Percentiles rank a stretch among this genome's conserved stretches.
Evolutionary conservation across 2,888 invertebrate species (phyloP).

Genomic region (Ormyrus nitidulus): DNA sequence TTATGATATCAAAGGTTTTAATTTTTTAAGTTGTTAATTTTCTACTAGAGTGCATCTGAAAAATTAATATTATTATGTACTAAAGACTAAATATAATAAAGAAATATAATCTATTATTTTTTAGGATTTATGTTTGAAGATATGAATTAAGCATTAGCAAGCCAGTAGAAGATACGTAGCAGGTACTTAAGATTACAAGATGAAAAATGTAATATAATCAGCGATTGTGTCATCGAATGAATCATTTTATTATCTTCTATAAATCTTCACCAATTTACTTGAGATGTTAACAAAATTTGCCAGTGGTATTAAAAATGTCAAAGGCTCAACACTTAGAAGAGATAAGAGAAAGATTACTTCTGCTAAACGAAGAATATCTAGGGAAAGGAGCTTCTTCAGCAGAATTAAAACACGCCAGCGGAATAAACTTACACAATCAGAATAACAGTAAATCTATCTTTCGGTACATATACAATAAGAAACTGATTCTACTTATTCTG

Average conservation of each 20-base stretch:
- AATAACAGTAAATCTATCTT: constrained; percentile 34
- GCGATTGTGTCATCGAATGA: constrained; percentile 39
- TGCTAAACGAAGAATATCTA: constrained; percentile 63
- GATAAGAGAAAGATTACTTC: constrained; percentile 62
- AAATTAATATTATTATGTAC: too few relatives aligned
- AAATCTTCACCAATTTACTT: constrained; percentile 19
- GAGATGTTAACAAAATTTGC: constrained; percentile 52
- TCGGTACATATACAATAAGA: constrained; percentile 46
- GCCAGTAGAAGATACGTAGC: constrained; percentile 2
- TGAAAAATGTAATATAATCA: constrained; percentile 37
- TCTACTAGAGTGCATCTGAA: too few relatives aligned
- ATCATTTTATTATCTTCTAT: constrained; percentile 32
- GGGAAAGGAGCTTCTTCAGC: constrained; percentile 62
- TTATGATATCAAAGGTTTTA: too few relatives aligned
- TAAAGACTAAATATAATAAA: too few relatives aligned
- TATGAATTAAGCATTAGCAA: too few relatives aligned
- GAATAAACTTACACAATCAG: constrained; percentile 46
- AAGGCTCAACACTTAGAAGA: constrained; percentile 59
- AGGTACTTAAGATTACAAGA: constrained; percentile 19
- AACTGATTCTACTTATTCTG: constrained; percentile 54
- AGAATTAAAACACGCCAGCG: constrained; percentile 61
- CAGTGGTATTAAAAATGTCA: constrained; percentile 58
- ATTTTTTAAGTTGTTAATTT: too few relatives aligned
- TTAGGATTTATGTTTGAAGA: too few relatives aligned
- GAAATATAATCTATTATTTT: too few relatives aligned